Evolutionary conservation across 2,888 invertebrate genomes (phyloP).

Genomic region (Amphipyra tragopoginis): DNA sequence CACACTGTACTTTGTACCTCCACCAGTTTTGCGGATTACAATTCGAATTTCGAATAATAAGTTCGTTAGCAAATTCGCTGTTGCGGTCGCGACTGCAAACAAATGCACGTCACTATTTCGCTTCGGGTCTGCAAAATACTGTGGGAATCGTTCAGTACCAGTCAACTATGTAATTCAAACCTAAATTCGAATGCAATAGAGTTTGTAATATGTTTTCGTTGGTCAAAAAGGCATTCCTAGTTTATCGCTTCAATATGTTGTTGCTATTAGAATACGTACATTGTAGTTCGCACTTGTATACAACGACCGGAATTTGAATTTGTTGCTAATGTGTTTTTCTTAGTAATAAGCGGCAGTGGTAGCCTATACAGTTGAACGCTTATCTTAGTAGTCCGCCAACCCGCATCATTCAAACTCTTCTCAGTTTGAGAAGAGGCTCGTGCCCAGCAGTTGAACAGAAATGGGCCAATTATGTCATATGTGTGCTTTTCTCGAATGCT

Average conservation of each 20-base stretch:
- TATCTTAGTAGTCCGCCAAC: too few species aligned
- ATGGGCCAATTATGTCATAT: too few species aligned
- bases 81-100: slow-evolving; percentile 70
- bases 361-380: too few species aligned
- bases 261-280: slow-evolving; percentile 10
- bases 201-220: slow-evolving; percentile 18
- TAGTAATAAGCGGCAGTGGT: too few species aligned
- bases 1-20: slow-evolving; percentile 33
- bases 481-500: too few species aligned
- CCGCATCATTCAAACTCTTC: too few species aligned
- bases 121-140: slow-evolving; percentile 62
- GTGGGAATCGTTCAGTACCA: slow-evolving; percentile 40
- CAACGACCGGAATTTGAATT: slow-evolving; percentile 31
- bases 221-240: slow-evolving; percentile 20
- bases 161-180: slow-evolving; percentile 24
- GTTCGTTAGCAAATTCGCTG: slow-evolving; percentile 78
- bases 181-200: slow-evolving; percentile 24
- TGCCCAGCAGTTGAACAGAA: too few species aligned
- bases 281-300: slow-evolving; percentile 40
- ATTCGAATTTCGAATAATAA: slow-evolving; percentile 77
- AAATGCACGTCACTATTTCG: slow-evolving; percentile 72
- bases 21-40: slow-evolving; percentile 63
- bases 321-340: slow-evolving; percentile 16
- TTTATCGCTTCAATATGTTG: slow-evolving; percentile 22
- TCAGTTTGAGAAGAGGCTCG: too few species aligned